Conservation (phyloP, 2,797 vertebrate species). For the Thunnus albacares region DNA sequence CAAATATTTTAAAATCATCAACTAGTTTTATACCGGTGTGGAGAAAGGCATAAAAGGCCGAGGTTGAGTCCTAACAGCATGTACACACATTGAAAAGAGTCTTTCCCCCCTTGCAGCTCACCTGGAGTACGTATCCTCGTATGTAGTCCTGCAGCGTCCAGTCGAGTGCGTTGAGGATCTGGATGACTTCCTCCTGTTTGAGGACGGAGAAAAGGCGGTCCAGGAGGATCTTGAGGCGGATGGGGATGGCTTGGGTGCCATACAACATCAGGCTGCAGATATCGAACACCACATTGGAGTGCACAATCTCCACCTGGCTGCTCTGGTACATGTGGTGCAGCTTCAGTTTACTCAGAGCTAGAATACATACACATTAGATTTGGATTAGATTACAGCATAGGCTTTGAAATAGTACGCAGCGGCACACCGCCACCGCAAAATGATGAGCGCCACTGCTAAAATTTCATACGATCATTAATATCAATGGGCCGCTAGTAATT, state of each 20-base stretch:
- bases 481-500: no score
- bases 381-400: conserved; percentile 17
- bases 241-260: conserved; percentile 95
- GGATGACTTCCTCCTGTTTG: conserved; percentile 96
- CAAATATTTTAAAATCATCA: no score
- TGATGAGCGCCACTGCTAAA: no score
- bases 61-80: neutral
- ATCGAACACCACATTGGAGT: conserved; percentile 97
- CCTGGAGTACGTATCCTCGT: conserved; percentile 97
- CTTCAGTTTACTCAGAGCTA: conserved; percentile 96
- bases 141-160: conserved; percentile 99
- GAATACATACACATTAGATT: conserved; percentile 44
- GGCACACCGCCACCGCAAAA: no score
- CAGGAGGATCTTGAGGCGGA: conserved; percentile 97
- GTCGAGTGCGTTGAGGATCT: conserved; percentile 95
- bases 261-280: conserved; percentile 98
- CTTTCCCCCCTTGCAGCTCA: conserved; percentile 60
- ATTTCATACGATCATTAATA: no score
- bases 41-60: neutral
- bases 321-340: conserved; percentile 92
- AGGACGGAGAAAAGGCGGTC: conserved; percentile 98
- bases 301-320: conserved; percentile 97
- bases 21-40: neutral
- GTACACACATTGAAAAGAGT: neutral
- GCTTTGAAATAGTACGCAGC: neutral